Base-by-base conservation (phyloP, 37 sponge, comb jelly and placozoan genomes). In the Halisarca cf. caerulea region DNA sequence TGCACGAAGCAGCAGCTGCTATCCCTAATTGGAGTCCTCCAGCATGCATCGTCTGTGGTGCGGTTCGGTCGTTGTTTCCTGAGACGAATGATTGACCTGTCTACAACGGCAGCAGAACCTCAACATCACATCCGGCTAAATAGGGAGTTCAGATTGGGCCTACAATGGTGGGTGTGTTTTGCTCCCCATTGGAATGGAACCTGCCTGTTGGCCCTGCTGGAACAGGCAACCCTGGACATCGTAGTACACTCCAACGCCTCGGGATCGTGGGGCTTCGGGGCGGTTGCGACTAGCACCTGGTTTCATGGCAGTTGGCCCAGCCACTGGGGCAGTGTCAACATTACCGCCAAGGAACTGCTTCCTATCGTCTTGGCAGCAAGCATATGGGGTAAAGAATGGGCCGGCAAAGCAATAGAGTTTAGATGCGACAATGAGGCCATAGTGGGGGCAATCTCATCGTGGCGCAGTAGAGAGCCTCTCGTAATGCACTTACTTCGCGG, bases 1-100 rank as follows among this genome's bases (percentile, higher is more conserved):
- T 78, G 45, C 84, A 83, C 58, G 8, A 83, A 83, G 41, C 60
- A 78, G 2, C 78, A 85, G 34, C 41, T 85, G 25, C 70, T 86
- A 20, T 86, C 86, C 35, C 70, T 86, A 2, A 32, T 79, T 18
- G 86, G 86, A 1, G 23, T 86, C 20, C 80, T 86, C 8, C 69
- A 79, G 35, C 70, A 86, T 44, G 86, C 86, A 3, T 28, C 86
- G 3, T 44, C 32, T 38, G 80, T 86, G 5, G 86, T 79, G 2
- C 80, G 86, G 4, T 39, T 37, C 9, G 86, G 80, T 9, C 32
- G 80, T 18, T 24, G 60, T 3, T 85, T 85, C 44, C 42, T 85
- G 28, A 0, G 62, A 2, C 23, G 78, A 20, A 78, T 86, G 80
- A 74, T 51, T 21, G 70, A 23, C 14, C 40, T 66, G 23, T 73